Conservation (phyloP, 2,113 vertebrate genomes). For the Chitala chitala region DNA sequence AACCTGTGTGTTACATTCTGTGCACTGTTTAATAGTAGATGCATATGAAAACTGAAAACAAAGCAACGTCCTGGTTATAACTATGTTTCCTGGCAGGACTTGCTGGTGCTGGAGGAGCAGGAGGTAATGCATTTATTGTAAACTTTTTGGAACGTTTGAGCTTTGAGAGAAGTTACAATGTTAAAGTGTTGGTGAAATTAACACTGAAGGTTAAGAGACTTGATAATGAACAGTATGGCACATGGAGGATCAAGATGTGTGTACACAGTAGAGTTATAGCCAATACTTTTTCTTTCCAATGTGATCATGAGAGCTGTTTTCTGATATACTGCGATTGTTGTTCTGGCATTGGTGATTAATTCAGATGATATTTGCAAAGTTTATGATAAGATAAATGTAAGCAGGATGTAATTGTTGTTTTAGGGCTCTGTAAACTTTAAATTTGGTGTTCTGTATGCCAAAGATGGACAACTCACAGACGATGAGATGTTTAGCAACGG, state of each 20-base stretch:
- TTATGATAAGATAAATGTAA: slow-evolving; percentile 7
- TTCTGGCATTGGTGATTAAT: too few species aligned
- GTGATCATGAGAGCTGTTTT: too few species aligned
- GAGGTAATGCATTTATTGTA: slow-evolving; percentile 71
- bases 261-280: too few species aligned
- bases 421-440: slow-evolving; percentile 99
- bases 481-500: slow-evolving; percentile 99
- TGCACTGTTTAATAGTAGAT: not conserved
- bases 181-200: too few species aligned
- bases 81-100: slow-evolving; percentile 71
- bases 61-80: slow-evolving; percentile 27
- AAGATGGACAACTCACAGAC: slow-evolving; percentile 94
- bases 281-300: too few species aligned
- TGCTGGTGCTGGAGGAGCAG: slow-evolving; percentile 95
- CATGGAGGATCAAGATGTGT: too few species aligned
- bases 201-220: too few species aligned
- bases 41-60: not conserved
- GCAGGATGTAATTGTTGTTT: slow-evolving; percentile 29
- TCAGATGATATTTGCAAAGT: not conserved
- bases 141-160: too few species aligned
- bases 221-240: too few species aligned
- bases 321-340: too few species aligned
- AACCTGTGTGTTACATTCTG: not conserved
- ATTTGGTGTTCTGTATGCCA: slow-evolving; percentile 94
- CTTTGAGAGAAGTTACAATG: too few species aligned